Evolutionary conservation across 2,888 invertebrate genomes (phyloP).

Genomic region (Mactromeris polynyma): DNA sequence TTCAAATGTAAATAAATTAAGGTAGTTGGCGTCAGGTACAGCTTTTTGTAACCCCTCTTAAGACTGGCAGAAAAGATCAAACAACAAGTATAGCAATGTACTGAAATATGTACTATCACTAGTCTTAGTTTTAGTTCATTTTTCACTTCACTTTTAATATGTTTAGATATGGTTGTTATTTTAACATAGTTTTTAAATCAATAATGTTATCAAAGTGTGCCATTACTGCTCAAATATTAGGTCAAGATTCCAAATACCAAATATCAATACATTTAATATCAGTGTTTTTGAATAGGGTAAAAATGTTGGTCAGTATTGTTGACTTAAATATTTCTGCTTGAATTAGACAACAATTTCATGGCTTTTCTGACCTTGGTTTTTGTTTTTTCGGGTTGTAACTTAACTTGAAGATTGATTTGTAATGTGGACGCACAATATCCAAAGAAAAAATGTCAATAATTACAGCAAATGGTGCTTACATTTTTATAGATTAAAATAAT

Average conservation of each 20-base stretch:
- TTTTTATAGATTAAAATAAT: neutral
- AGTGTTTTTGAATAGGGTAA: neutral
- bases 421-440: neutral
- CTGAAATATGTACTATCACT: no score
- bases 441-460: constrained; percentile 3
- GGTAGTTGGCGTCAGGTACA: no score
- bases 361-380: neutral
- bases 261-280: neutral
- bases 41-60: no score
- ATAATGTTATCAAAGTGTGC: neutral
- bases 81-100: no score
- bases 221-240: neutral
- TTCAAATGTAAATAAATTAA: no score
- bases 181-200: neutral
- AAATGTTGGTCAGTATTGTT: neutral
- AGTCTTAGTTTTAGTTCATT: neutral
- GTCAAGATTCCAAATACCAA: neutral
- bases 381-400: neutral
- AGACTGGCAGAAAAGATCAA: no score
- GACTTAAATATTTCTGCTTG: neutral
- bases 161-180: neutral
- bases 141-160: neutral
- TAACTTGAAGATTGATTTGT: neutral
- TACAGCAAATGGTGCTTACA: neutral
- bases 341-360: neutral